phyloP scores from a whole-genome alignment of 2,888 invertebrate species.

The Drosophila eohydei region DNA sequence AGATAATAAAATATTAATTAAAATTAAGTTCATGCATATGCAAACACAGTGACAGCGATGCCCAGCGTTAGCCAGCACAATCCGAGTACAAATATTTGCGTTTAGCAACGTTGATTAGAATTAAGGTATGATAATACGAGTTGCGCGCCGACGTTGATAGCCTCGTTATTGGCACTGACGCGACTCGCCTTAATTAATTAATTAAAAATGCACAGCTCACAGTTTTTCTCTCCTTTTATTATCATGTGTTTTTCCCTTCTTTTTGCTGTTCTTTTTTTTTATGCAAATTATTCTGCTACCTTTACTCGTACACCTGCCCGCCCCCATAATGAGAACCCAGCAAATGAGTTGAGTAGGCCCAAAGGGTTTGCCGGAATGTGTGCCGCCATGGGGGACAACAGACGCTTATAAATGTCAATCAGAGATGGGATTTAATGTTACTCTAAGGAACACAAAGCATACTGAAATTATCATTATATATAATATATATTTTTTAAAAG shows the following conservation, averaged over 20 bases:
- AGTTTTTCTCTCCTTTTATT: conserved; percentile 34
- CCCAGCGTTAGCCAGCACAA: conserved; percentile 31
- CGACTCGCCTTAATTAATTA: conserved; percentile 74
- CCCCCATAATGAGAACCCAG: conserved; percentile 39
- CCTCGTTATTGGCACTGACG: conserved; percentile 68
- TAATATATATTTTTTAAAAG: conserved; percentile 1
- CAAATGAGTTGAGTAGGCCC: conserved; percentile 33
- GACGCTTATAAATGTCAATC: conserved; percentile 45
- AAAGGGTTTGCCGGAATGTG: conserved; percentile 32
- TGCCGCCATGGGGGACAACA: conserved; percentile 26
- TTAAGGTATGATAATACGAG: conserved; percentile 25
- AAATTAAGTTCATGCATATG: conserved; percentile 80
- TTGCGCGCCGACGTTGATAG: conserved; percentile 63
- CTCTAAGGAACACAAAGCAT: conserved; percentile 6
- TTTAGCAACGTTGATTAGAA: conserved; percentile 67
- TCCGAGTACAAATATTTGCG: conserved; percentile 72
- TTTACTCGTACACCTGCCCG: conserved; percentile 41
- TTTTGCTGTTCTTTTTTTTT: conserved; percentile 35
- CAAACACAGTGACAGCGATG: conserved; percentile 53
- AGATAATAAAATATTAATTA: conserved; percentile 84
- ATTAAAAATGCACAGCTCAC: conserved; percentile 72
- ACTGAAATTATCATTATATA: conserved; percentile 2
- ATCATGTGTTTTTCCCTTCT: background rate
- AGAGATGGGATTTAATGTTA: conserved; percentile 22
- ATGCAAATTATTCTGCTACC: conserved; percentile 57